Evolutionary conservation across 2,797 vertebrate genomes (phyloP), one percentile per base, ranked within the genome.

Genomic region (Pseudochirops cupreus): DNA sequence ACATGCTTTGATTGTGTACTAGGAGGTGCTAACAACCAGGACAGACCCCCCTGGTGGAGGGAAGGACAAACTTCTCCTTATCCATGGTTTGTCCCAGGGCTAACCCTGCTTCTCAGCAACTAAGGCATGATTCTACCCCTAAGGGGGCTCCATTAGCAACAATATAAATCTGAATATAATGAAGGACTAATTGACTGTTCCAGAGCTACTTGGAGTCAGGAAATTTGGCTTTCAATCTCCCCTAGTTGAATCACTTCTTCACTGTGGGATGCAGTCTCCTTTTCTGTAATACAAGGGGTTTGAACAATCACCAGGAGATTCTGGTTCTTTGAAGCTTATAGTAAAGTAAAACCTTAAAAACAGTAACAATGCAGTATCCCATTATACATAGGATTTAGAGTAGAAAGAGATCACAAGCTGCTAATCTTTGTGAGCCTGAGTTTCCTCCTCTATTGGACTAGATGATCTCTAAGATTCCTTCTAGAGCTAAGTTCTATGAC

Each of bases 401-500:
- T 50, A 87, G 74, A 87, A 87, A 50, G 39, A 87, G 74, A 87
- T 46, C 74, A 26, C 39, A 87, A 50, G 11, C 74, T 50, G 9
- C 67, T 24, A 46, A 24, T 53, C 7, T 89, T 54, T 87, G 28
- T 55, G 90, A 5, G 56, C 67, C 53, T 90, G 31, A 28, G 31
- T 58, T 54, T 94, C 52, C 24, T 93, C 24, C 59, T n/a, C 89
- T 91, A 29, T 58, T 93, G 89, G 26, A 92, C 24, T 93, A 67
- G 57, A 56, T 90, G 12, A 62, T 93, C 33, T 46, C 24, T 56
- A 54, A 0, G 3, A 55, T 92, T 10, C 89, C 24, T 56, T 62
- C 21, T 31, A 87, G 13, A 62, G 14, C 16, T 95, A 53, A 62
- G 46, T 39, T 62, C 29, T 89, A 14, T 39, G 24, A 95, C 3